These are phyloP conservation scores for Drosophila cardini DNA, from an alignment of 1,140 invertebrate species.

Conservation along the genomic window DNA sequence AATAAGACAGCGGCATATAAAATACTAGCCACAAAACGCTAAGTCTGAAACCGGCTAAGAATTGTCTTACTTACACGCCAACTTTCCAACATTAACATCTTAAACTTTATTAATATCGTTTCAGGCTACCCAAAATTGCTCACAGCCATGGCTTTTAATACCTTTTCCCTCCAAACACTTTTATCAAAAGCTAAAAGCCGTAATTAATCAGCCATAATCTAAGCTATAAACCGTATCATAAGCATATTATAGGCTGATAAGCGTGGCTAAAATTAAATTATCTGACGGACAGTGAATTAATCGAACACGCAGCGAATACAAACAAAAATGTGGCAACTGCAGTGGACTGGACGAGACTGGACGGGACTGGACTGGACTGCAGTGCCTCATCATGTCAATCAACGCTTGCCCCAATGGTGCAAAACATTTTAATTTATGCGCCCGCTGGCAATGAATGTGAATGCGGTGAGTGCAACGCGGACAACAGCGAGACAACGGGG, in stretches of 20 bases:
- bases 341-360: neutral
- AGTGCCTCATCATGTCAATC: constrained; percentile 57
- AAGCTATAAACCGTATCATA: neutral
- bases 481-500: neutral
- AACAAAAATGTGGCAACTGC: neutral
- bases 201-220: neutral
- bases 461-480: neutral
- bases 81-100: too few species aligned
- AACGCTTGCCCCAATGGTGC: constrained; percentile 37
- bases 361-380: constrained; percentile 12
- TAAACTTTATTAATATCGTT: too few species aligned
- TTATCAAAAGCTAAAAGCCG: neutral
- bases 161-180: too few species aligned
- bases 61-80: too few species aligned
- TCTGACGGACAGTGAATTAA: constrained; percentile 11
- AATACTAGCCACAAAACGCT: too few species aligned
- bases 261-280: constrained; percentile 19
- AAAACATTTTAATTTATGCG: constrained; percentile 72
- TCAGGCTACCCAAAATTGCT: too few species aligned
- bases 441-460: constrained; percentile 10
- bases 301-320: neutral
- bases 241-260: neutral
- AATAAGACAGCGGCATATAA: neutral
- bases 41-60: too few species aligned
- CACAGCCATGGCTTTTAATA: too few species aligned